phyloP scores from a whole-genome alignment of 2,113 vertebrate genomes.

The Cyprinodon variegatus region DNA sequence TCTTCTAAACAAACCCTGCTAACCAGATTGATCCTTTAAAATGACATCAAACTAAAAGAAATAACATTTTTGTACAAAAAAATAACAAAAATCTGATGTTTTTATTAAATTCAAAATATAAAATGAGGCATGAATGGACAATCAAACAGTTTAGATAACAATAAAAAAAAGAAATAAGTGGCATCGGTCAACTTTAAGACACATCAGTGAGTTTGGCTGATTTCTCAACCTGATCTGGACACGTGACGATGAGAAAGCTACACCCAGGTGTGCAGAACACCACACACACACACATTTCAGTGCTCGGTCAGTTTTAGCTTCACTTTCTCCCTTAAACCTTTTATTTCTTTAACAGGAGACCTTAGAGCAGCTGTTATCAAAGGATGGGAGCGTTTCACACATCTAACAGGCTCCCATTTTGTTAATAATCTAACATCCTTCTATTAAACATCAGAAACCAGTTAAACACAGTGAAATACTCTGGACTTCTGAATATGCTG shows the following conservation, averaged over 20 bases:
- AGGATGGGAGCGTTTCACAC: slow-evolving; percentile 16
- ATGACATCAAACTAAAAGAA: not conserved
- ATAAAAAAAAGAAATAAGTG: not conserved
- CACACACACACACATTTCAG: slow-evolving; percentile 5
- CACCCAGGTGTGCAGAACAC: slow-evolving; percentile 8
- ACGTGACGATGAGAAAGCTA: not conserved
- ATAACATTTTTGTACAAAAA: not conserved
- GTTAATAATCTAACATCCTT: not conserved
- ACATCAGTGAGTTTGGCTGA: slow-evolving; percentile 13
- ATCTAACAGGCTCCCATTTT: too few relatives aligned
- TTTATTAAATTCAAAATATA: slow-evolving; percentile 11
- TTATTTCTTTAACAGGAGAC: not conserved
- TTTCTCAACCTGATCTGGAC: slow-evolving; percentile 11
- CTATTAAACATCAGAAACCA: not conserved
- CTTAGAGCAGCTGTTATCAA: slow-evolving; percentile 12
- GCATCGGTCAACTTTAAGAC: slow-evolving; percentile 44
- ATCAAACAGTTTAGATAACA: not conserved
- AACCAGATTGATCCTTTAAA: slow-evolving; percentile 36
- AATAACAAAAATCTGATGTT: slow-evolving; percentile 3
- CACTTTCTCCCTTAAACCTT: not conserved
- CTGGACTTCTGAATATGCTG: not conserved
- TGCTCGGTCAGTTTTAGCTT: slow-evolving; percentile 9
- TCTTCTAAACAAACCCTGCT: slow-evolving; percentile 42
- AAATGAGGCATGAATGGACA: slow-evolving; percentile 9
- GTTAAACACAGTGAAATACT: not conserved